Evolutionary conservation across 2,797 vertebrate genomes (phyloP).

Genomic region (Coilia nasus): DNA sequence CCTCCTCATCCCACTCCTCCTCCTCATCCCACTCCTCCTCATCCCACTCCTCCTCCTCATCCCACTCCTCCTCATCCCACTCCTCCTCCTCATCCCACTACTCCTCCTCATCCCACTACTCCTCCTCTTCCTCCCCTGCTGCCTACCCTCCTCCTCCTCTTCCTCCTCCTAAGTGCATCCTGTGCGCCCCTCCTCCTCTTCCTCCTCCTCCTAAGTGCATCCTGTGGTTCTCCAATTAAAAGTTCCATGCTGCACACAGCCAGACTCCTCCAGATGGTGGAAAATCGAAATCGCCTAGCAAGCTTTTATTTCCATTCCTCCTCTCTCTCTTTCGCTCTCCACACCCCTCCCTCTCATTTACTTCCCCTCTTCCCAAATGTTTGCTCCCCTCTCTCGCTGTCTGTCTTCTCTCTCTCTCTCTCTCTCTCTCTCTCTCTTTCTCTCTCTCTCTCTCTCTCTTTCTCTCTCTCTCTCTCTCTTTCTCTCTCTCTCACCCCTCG

Average conservation of each 20-base stretch:
- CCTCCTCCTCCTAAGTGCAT: background rate
- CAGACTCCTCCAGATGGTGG: slow-evolving; percentile 13
- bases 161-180: no score
- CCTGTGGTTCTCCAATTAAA: slow-evolving; percentile 12
- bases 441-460: no score
- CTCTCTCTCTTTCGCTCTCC: background rate
- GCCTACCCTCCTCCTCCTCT: background rate
- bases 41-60: background rate
- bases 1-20: slow-evolving; percentile 12
- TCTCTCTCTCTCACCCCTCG: background rate
- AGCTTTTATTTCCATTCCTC: background rate
- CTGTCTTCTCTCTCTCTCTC: no score
- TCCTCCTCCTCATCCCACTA: no score
- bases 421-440: no score
- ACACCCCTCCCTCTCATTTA: no score
- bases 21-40: slow-evolving; percentile 37
- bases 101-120: no score
- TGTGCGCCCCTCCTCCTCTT: no score
- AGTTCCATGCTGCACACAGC: slow-evolving; percentile 27
- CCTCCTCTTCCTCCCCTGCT: background rate
- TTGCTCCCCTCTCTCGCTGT: no score
- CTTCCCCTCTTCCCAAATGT: no score
- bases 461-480: no score
- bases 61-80: no score
- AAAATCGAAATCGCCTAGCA: slow-evolving; percentile 1